These are phyloP conservation scores for Pachypeltis micranthus DNA, from an alignment of 1,140 invertebrate species.

Conservation along the genomic window DNA sequence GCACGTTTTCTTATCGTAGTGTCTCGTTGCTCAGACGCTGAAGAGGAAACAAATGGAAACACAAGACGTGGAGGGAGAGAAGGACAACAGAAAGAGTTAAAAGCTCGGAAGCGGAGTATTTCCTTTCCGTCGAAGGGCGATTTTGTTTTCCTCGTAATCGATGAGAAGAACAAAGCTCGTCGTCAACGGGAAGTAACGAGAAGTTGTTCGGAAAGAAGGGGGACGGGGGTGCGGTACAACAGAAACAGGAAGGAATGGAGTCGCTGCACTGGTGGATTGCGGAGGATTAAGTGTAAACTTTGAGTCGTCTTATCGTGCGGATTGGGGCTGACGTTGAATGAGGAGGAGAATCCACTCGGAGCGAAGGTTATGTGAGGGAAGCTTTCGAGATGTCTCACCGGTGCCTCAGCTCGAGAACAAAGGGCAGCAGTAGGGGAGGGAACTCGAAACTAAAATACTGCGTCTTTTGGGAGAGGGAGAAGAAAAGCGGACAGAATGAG, in stretches of 20 bases:
- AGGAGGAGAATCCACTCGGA: neutral
- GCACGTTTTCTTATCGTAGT: no score
- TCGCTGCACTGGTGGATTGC: neutral
- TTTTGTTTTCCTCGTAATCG: neutral
- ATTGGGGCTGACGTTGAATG: slow-evolving; percentile 14
- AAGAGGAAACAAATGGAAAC: no score
- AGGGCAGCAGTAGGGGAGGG: no score
- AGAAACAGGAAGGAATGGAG: neutral
- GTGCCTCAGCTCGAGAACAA: no score
- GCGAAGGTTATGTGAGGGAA: neutral
- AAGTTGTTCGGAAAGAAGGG: neutral
- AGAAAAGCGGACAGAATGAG: no score
- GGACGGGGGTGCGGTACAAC: neutral
- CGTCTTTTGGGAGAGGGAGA: no score
- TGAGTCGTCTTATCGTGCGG: slow-evolving; percentile 14
- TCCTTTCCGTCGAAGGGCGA: neutral
- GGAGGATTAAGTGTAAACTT: slow-evolving; percentile 13
- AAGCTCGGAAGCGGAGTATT: slow-evolving; percentile 2
- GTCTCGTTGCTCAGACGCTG: no score
- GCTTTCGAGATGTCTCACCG: neutral
- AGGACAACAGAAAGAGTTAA: slow-evolving; percentile 4
- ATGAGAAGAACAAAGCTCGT: neutral
- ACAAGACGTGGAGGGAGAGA: no score
- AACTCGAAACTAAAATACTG: no score
- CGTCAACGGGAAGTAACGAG: neutral